These are phyloP conservation scores for Chinchilla lanigera DNA, from an alignment of 2,113 vertebrate species.

Conservation along the genomic window DNA sequence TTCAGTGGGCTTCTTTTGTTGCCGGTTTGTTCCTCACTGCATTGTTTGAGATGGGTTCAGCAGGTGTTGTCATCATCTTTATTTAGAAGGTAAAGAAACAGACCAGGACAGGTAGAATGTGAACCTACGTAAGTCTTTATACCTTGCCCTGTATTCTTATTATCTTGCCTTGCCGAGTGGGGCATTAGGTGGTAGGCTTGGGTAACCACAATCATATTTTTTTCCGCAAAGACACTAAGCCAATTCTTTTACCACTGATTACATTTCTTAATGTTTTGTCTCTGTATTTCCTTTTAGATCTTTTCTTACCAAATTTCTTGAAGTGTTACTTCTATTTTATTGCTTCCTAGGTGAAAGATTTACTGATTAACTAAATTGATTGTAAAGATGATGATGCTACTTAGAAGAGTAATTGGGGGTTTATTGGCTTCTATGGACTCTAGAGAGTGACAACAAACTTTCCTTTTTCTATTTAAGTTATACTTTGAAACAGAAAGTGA, in stretches of 20 bases:
- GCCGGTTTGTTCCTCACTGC: neutral
- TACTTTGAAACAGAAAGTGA: neutral
- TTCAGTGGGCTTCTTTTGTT: neutral
- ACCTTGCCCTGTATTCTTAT: neutral
- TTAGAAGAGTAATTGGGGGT: neutral
- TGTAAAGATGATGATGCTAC: neutral
- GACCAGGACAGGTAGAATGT: slow-evolving; percentile 2
- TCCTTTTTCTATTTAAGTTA: neutral
- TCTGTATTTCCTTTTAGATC: neutral
- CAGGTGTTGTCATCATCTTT: neutral
- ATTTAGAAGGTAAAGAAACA: slow-evolving; percentile 35
- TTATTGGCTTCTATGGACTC: neutral
- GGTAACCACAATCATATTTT: neutral
- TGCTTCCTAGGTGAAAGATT: slow-evolving; percentile 37
- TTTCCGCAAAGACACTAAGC: neutral
- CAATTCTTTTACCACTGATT: slow-evolving; percentile 2
- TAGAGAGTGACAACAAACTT: neutral
- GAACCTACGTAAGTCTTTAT: neutral
- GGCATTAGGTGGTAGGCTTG: neutral
- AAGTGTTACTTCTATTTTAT: slow-evolving; percentile 24
- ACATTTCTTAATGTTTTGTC: neutral
- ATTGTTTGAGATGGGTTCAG: neutral
- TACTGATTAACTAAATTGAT: slow-evolving; percentile 6
- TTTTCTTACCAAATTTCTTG: slow-evolving; percentile 34
- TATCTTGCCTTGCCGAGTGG: neutral